phyloP scores from a whole-genome alignment of 2,797 vertebrate genomes.

The Pyrrhura leucotis region DNA sequence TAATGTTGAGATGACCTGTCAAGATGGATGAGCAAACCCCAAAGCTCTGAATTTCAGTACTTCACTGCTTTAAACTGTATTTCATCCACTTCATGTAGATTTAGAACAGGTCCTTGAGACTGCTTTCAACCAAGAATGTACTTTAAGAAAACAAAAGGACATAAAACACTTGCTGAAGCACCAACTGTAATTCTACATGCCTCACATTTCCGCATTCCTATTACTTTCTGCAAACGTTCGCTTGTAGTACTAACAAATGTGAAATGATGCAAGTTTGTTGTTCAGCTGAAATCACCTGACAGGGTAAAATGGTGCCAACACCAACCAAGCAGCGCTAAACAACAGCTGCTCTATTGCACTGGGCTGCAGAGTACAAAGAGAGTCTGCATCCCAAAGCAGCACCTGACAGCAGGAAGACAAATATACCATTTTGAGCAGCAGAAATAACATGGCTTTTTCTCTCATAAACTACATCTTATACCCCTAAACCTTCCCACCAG shows the following conservation, averaged over 20 bases:
- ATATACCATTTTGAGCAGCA: fast-evolving
- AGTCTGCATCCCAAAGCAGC: background rate
- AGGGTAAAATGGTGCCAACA: background rate
- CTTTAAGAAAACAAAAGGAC: background rate
- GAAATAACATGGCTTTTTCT: background rate
- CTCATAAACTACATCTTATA: background rate
- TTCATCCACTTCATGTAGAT: background rate
- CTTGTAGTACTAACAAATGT: background rate
- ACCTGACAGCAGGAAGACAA: background rate
- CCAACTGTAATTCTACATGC: background rate
- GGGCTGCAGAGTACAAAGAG: fast-evolving
- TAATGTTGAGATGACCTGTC: background rate
- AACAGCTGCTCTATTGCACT: background rate
- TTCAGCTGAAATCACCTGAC: background rate
- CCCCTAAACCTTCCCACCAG: background rate
- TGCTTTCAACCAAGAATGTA: background rate
- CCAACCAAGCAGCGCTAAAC: background rate
- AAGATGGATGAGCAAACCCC: background rate
- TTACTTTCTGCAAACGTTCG: background rate
- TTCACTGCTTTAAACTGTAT: background rate
- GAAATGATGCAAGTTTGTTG: background rate
- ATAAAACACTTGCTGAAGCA: background rate
- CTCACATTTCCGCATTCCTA: background rate
- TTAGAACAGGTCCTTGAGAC: background rate
- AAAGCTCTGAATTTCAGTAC: background rate